Evolutionary conservation across 1,140 invertebrate species (phyloP).

Genomic region (Zaprionus lachaisei): DNA sequence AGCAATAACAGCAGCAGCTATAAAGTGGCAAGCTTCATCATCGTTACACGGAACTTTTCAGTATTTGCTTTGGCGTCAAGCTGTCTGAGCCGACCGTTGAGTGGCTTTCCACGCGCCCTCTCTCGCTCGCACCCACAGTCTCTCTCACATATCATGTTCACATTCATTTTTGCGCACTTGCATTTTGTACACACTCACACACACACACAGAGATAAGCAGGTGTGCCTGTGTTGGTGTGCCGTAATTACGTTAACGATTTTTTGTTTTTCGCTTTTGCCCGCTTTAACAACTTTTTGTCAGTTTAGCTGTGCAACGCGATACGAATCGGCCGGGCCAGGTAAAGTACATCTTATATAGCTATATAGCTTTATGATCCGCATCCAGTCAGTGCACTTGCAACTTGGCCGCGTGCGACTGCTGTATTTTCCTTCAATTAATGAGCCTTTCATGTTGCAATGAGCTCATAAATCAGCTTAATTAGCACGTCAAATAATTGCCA

Average conservation of each 20-base stretch:
- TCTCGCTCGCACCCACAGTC: conserved; percentile 21
- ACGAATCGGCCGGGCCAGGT: not conserved
- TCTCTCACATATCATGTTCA: conserved; percentile 42
- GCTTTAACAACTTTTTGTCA: conserved; percentile 31
- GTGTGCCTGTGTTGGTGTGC: conserved; percentile 24
- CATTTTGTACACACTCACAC: conserved; percentile 31
- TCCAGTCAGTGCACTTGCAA: conserved; percentile 1
- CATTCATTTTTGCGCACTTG: conserved; percentile 62
- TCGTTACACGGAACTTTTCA: conserved; percentile 69
- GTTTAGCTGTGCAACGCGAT: not conserved
- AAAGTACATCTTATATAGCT: not conserved
- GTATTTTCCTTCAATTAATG: conserved; percentile 43
- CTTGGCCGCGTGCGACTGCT: not conserved
- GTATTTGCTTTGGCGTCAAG: conserved; percentile 73
- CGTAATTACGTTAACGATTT: conserved; percentile 53
- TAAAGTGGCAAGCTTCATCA: conserved; percentile 66
- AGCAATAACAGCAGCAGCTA: conserved; percentile 40
- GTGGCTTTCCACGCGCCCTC: conserved; percentile 61
- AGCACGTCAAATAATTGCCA: conserved; percentile 36
- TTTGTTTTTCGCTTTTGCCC: conserved; percentile 11
- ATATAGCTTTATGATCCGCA: conserved; percentile 17
- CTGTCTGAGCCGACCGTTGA: conserved; percentile 70
- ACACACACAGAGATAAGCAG: conserved; percentile 4
- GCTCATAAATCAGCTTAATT: conserved; percentile 43
- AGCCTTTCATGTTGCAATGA: conserved; percentile 30